These are phyloP conservation scores for Trichopoda pennipes DNA, from an alignment of 2,888 invertebrate genomes.

Conservation along the genomic window DNA sequence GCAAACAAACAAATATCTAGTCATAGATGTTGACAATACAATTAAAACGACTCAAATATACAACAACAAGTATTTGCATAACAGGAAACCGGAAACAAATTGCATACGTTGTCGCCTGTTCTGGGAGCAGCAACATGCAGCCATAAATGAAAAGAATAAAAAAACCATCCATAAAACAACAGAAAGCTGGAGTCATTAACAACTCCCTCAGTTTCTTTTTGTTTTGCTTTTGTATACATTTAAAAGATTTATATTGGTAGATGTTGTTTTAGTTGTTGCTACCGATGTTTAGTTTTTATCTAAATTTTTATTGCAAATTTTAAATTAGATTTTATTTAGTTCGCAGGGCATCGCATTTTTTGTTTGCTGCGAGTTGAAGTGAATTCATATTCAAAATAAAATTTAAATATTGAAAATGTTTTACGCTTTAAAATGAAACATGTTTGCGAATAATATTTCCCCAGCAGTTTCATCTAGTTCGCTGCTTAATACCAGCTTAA, in stretches of 20 bases:
- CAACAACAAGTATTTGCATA: slow-evolving; percentile 64
- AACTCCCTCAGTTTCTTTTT: slow-evolving; percentile 16
- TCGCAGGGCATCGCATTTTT: slow-evolving; percentile 4
- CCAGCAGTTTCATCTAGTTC: too few relatives aligned
- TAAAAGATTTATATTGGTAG: slow-evolving; percentile 60
- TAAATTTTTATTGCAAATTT: slow-evolving; percentile 66
- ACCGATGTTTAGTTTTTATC: slow-evolving; percentile 41
- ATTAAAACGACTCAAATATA: slow-evolving; percentile 46
- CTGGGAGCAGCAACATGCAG: slow-evolving; percentile 45
- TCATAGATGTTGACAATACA: slow-evolving; percentile 28
- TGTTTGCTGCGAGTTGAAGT: background rate
- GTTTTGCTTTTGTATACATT: slow-evolving; percentile 53
- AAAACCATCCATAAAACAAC: slow-evolving; percentile 20
- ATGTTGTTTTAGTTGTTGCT: slow-evolving; percentile 17
- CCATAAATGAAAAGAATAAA: background rate
- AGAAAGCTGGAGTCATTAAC: slow-evolving; percentile 44
- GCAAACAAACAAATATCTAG: background rate
- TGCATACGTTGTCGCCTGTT: slow-evolving; percentile 76
- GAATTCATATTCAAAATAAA: background rate
- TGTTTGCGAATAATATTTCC: too few relatives aligned
- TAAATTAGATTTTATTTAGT: slow-evolving; percentile 63
- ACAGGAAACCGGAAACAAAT: slow-evolving; percentile 80
- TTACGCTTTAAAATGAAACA: too few relatives aligned
- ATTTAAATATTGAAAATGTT: too few relatives aligned
- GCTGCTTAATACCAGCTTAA: too few relatives aligned